Evolutionary conservation across 2,888 invertebrate genomes (phyloP).

Genomic region (Linyphia triangularis): DNA sequence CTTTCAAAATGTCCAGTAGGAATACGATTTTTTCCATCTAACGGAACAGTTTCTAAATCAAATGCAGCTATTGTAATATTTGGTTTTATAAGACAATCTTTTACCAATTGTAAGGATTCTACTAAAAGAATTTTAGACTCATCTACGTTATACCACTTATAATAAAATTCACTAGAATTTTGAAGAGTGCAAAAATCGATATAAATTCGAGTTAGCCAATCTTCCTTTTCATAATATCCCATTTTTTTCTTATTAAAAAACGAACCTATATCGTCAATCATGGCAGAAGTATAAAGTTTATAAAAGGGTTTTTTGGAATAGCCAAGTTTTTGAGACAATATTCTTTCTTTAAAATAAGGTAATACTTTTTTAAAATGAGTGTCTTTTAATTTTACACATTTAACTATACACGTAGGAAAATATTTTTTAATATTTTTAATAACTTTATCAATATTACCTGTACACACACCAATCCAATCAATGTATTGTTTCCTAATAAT

Average conservation of each 20-base stretch:
- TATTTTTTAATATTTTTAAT: too few species aligned
- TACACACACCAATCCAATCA: too few species aligned
- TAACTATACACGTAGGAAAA: too few species aligned
- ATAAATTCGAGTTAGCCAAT: constrained; percentile 37
- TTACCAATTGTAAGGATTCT: background rate
- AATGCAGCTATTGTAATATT: constrained; percentile 27
- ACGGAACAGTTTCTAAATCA: constrained; percentile 51
- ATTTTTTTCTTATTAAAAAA: constrained; percentile 35
- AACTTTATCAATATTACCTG: too few species aligned
- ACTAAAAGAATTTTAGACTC: background rate
- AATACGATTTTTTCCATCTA: constrained; percentile 26
- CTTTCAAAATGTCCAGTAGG: constrained; percentile 27
- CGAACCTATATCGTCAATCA: constrained; percentile 11
- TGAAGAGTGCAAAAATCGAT: constrained; percentile 18
- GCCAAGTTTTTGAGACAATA: too few species aligned
- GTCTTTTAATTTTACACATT: too few species aligned
- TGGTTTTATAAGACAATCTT: background rate
- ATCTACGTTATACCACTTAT: constrained; percentile 37
- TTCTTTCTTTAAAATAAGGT: too few species aligned
- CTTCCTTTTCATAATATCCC: constrained; percentile 8
- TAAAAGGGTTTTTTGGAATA: constrained; percentile 48
- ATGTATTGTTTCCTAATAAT: too few species aligned
- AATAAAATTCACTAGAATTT: constrained; percentile 30
- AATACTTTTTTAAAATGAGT: too few species aligned
- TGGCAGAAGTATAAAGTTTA: constrained; percentile 20